A percentile compares a stretch with the other conserved stretches of the same genome.
Conservation (phyloP, 2,113 vertebrate species). For the Lynx canadensis region DNA sequence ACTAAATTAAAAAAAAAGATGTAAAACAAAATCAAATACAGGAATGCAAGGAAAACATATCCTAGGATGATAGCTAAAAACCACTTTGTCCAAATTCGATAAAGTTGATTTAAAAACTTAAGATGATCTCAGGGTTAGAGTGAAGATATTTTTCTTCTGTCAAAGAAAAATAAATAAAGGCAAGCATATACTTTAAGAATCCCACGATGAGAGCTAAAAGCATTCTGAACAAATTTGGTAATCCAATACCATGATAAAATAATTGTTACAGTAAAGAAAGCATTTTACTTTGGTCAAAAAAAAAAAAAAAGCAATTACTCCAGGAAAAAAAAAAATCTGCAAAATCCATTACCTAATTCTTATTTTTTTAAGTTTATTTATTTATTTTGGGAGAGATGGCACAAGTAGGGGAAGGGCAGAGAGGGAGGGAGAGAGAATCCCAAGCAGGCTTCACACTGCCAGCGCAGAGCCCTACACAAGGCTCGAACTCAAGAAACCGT, state of each 20-base stretch:
- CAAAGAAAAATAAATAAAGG: conserved; percentile 40
- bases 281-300: neutral
- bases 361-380: no score
- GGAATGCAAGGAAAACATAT: neutral
- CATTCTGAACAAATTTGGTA: conserved; percentile 20
- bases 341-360: neutral
- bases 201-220: neutral
- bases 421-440: no score
- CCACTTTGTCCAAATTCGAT: neutral
- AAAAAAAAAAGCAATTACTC: neutral
- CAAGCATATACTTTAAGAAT: neutral
- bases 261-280: neutral
- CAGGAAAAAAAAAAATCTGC: conserved; percentile 22
- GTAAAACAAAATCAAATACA: neutral
- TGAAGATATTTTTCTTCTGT: conserved; percentile 4
- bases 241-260: neutral
- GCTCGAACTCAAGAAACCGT: no score
- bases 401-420: no score
- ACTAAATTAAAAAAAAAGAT: neutral
- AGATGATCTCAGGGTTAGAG: neutral
- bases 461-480: no score
- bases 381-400: no score
- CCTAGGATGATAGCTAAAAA: neutral
- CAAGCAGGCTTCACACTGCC: no score
- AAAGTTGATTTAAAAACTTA: conserved; percentile 26